Evolutionary conservation across 2,113 vertebrate species (phyloP).

Genomic region (Pelodiscus sinensis): DNA sequence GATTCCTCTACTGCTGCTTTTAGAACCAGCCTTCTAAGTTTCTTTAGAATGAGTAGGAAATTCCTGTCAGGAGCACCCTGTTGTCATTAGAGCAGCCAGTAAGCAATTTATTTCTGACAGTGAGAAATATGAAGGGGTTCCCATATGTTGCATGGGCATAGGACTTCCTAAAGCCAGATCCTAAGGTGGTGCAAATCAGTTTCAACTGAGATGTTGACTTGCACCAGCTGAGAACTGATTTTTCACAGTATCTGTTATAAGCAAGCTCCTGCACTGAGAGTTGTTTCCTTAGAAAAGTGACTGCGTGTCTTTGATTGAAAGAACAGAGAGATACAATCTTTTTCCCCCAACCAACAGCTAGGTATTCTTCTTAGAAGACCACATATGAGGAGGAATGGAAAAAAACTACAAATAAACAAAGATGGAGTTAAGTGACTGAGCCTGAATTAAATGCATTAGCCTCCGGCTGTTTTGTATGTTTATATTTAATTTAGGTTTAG

Average conservation of each 20-base stretch:
- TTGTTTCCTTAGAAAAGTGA: background rate
- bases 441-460: conserved; percentile 64
- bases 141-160: background rate
- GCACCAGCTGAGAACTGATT: background rate
- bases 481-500: conserved; percentile 73
- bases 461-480: conserved; percentile 61
- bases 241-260: fast-evolving
- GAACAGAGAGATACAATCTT: background rate
- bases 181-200: conserved; percentile 49
- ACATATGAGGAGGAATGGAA: conserved; percentile 47
- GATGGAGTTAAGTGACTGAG: conserved; percentile 46
- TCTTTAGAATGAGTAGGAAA: conserved; percentile 27
- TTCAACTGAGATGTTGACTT: background rate
- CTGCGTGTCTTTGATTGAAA: fast-evolving
- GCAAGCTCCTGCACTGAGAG: background rate
- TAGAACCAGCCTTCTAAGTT: background rate
- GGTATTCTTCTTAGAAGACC: conserved; percentile 36
- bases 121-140: background rate
- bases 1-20: conserved; percentile 24
- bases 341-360: background rate
- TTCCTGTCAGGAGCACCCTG: conserved; percentile 58
- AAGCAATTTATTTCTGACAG: conserved; percentile 5
- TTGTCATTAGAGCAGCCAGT: conserved; percentile 56
- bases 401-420: conserved; percentile 71
- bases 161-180: background rate